A percentile compares a stretch with the other conserved stretches of the same genome.
phyloP scores from a whole-genome alignment of 2,888 invertebrate genomes.

The Vanessa cardui region DNA sequence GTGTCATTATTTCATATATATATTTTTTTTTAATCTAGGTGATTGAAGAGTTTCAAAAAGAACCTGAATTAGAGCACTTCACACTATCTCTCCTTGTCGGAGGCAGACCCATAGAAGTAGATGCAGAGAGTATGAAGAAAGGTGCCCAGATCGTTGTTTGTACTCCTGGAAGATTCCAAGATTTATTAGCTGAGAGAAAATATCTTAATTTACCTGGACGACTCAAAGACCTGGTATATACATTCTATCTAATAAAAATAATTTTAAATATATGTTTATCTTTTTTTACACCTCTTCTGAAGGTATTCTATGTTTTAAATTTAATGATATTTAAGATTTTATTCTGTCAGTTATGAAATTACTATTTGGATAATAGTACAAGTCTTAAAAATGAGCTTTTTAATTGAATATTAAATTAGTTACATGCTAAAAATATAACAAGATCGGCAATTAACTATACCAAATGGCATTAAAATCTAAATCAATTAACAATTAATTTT shows the following conservation, averaged over 20 bases:
- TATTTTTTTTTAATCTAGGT: conserved; percentile 56
- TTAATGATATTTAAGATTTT: no score
- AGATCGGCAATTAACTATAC: no score
- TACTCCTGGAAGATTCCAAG: conserved; percentile 97
- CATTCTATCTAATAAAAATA: background rate
- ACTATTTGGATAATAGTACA: no score
- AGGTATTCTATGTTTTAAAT: no score
- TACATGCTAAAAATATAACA: no score
- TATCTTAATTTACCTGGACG: conserved; percentile 87
- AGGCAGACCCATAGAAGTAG: conserved; percentile 90
- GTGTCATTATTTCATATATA: background rate
- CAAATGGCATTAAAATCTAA: no score
- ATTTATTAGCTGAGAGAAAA: conserved; percentile 88
- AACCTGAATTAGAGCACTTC: conserved; percentile 70
- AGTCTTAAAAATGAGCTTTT: no score
- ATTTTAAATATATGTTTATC: no score
- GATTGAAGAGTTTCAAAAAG: conserved; percentile 76
- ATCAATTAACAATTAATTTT: no score
- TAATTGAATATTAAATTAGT: no score
- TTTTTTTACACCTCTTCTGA: no score
- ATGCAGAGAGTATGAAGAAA: conserved; percentile 85
- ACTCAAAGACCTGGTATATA: conserved; percentile 89
- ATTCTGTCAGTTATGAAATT: no score
- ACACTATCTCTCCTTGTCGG: conserved; percentile 89
- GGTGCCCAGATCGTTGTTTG: conserved; percentile 95